Evolutionary conservation across 2,797 vertebrate species (phyloP), one percentile per base, ranked within the genome.

Genomic region (Eurystomus glaucurus): DNA sequence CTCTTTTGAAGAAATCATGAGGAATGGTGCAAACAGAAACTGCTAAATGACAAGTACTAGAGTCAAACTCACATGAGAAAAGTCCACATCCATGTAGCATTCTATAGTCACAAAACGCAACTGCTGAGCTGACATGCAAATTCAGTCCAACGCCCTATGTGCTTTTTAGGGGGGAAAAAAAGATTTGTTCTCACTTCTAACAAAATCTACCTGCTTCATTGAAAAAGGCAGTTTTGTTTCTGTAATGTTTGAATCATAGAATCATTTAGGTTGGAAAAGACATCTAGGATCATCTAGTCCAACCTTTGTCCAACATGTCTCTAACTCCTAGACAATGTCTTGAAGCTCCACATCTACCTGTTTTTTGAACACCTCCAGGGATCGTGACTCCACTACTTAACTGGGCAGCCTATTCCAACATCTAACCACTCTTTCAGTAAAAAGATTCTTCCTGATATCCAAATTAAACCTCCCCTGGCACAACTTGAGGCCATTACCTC

Each of bases 1-100:
- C 5, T 85, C 54, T 43, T 62, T 54, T 79, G 74, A 94, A 96
- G 77, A 92, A 85, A 70, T 74, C 51, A 85, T 80, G 41, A 57
- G 46, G 20, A 54, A 31, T 23, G 71, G 21, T 46, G 39, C 43
- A 93, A 81, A 79, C 31, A 50, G 72, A 93, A 90, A 60, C 35
- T 69, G 7, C 68, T 78, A 85, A 75, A 43, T 51, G 9, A 46
- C 16, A 90, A 90, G 9, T 43, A 55, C 54, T 72, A 62, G 54
- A 74, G 29, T 28, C 29, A 58, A 90, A 18, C 3, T n/a, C 12
- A 4, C 18, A 64, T 46, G 82, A 41, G 3, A 22, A 26, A 66
- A 58, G 37, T 37, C 6, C 9, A 15, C 52, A 48, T 50, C 14
- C 13, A 74, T 3, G 15, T 48, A 61, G 2, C 22, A 14, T 41